A percentile compares a stretch with the other conserved stretches of the same genome.
phyloP scores from a whole-genome alignment of 2,113 vertebrate species.

The Delphinus delphis region DNA sequence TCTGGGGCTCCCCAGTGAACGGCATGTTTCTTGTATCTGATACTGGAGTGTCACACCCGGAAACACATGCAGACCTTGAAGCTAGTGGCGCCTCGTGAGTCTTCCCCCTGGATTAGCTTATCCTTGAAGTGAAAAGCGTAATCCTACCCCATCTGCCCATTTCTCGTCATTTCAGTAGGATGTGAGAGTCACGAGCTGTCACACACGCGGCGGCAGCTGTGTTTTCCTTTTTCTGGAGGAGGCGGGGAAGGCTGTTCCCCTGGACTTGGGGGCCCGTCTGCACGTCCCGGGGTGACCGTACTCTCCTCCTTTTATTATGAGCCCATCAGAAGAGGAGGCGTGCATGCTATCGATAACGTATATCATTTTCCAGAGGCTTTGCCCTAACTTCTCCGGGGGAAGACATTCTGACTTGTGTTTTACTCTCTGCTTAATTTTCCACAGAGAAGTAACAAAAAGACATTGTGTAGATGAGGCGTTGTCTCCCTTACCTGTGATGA shows the following conservation, averaged over 20 bases:
- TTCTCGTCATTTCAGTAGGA: not conserved
- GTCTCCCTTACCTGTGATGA: not conserved
- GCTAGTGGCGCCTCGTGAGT: not conserved
- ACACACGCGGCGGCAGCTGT: not conserved
- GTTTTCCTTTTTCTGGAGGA: not conserved
- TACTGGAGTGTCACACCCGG: not conserved
- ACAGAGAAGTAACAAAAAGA: not conserved
- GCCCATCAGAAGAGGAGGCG: not conserved
- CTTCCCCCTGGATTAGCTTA: not conserved
- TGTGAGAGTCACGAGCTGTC: not conserved
- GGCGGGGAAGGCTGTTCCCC: not conserved
- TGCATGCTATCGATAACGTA: rapidly evolving
- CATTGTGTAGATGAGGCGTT: not conserved
- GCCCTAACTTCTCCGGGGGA: not conserved
- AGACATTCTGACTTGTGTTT: not conserved
- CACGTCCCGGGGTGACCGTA: rapidly evolving
- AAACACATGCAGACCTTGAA: not conserved
- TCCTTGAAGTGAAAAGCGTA: not conserved
- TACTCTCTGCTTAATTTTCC: not conserved
- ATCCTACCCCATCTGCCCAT: not conserved
- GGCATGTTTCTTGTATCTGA: not conserved
- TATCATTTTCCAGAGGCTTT: not conserved
- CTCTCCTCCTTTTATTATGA: not conserved
- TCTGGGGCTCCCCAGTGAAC: not conserved
- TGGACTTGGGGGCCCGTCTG: not conserved